These are phyloP conservation scores for Malurus splendens DNA, from an alignment of 2,797 vertebrate species.

Conservation along the genomic window DNA sequence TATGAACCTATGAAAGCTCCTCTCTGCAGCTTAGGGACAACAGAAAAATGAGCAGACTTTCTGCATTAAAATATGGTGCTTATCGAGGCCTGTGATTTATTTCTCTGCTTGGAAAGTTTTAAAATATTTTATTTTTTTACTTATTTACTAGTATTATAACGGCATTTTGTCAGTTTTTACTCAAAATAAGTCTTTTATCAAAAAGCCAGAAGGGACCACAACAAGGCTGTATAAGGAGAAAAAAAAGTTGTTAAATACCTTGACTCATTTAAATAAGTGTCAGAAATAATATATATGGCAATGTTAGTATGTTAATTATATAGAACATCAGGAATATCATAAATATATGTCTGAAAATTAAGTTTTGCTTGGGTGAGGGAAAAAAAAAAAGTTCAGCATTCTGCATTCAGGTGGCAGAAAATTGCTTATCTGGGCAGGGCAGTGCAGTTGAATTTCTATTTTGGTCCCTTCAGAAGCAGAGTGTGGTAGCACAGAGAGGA, in stretches of 20 bases:
- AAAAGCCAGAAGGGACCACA: not conserved
- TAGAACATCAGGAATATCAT: not conserved
- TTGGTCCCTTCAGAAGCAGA: not conserved
- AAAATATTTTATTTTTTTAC: not conserved
- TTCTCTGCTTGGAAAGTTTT: not conserved
- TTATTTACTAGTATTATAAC: not conserved
- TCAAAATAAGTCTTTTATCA: not conserved
- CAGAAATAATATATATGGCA: not conserved
- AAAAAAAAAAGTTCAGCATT: not conserved
- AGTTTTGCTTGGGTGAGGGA: not conserved
- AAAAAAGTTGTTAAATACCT: not conserved
- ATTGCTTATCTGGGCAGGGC: constrained; percentile 2
- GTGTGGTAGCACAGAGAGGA: not conserved
- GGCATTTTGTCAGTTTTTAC: not conserved
- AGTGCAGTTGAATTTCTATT: not conserved
- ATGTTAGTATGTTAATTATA: not conserved
- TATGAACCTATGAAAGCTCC: not conserved
- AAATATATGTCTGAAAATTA: not conserved
- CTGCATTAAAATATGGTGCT: not conserved
- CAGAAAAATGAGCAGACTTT: not conserved
- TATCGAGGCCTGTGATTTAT: not conserved
- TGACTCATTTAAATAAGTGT: not conserved
- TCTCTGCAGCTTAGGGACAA: not conserved
- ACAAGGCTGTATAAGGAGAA: not conserved
- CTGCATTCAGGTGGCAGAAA: not conserved